Conservation (phyloP, 2,113 vertebrate genomes). For the Pteronura brasiliensis region DNA sequence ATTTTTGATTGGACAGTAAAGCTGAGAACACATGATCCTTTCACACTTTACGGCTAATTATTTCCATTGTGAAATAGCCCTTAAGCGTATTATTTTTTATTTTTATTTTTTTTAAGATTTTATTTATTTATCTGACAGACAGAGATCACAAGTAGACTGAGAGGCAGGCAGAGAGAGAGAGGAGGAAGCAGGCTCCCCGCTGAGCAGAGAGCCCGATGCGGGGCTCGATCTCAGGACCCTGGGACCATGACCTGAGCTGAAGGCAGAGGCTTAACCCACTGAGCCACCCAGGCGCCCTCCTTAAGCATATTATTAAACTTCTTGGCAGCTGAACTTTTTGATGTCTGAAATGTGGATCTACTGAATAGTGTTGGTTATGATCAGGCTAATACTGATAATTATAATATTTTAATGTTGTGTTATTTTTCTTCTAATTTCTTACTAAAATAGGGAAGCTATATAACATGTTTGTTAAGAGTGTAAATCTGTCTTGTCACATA, state of each 20-base stretch:
- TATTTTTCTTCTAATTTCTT: conserved; percentile 38
- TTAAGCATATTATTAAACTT: conserved; percentile 7
- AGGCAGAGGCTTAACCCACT: no score
- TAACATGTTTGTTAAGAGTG: not conserved
- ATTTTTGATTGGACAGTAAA: not conserved
- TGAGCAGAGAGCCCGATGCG: no score
- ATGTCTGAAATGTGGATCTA: not conserved
- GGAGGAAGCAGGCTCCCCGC: no score
- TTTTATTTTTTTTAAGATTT: no score
- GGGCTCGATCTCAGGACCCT: no score
- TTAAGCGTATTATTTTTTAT: conserved; percentile 9
- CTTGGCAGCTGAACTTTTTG: not conserved
- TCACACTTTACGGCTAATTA: not conserved
- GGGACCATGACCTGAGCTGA: no score
- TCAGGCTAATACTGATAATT: not conserved
- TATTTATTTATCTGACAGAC: no score
- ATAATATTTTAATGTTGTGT: not conserved
- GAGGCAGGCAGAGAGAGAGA: no score
- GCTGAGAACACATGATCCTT: not conserved
- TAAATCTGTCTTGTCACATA: not conserved
- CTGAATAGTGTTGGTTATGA: not conserved
- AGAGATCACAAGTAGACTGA: no score
- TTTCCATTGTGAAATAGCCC: conserved; percentile 3
- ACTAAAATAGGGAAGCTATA: not conserved
- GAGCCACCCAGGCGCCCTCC: no score